A percentile compares a stretch with the other conserved stretches of the same genome.
phyloP scores from a whole-genome alignment of 2,888 invertebrate species.

The Machimus rusticus region DNA sequence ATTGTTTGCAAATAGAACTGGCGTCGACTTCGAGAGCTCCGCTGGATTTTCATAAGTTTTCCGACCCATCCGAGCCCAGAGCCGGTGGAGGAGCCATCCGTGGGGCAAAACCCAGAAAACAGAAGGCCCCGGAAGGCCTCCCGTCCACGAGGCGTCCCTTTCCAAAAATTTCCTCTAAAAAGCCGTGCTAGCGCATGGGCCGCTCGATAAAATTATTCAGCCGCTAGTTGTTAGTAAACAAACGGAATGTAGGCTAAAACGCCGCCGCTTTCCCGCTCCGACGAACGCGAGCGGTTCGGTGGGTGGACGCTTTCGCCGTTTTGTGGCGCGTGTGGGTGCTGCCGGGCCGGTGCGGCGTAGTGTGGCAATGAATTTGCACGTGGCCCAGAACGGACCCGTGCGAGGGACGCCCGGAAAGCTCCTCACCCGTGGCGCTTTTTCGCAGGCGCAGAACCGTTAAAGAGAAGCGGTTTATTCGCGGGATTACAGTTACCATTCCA shows the following conservation, averaged over 20 bases:
- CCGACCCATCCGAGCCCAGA: background rate
- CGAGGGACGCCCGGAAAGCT: background rate
- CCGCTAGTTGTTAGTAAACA: slow-evolving; percentile 22
- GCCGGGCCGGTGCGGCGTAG: slow-evolving; percentile 13
- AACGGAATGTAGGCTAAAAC: slow-evolving; percentile 24
- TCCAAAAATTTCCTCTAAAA: background rate
- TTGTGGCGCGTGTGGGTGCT: background rate
- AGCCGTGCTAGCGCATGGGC: background rate
- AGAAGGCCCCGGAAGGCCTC: background rate
- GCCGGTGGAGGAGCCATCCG: background rate
- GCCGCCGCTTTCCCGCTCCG: slow-evolving; percentile 1
- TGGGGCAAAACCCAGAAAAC: background rate
- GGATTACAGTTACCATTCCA: background rate
- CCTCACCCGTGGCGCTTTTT: background rate
- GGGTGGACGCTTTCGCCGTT: background rate
- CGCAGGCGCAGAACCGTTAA: background rate
- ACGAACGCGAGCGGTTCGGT: background rate
- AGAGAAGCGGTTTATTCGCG: background rate
- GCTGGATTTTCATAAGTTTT: background rate
- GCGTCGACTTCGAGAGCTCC: background rate
- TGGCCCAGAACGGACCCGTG: background rate
- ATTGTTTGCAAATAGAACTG: slow-evolving; percentile 24
- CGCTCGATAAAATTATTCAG: slow-evolving; percentile 9
- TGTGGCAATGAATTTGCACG: slow-evolving; percentile 31
- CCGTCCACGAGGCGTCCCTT: background rate